phyloP scores from a whole-genome alignment of 2,113 vertebrate species.

The Syngnathus floridae region DNA sequence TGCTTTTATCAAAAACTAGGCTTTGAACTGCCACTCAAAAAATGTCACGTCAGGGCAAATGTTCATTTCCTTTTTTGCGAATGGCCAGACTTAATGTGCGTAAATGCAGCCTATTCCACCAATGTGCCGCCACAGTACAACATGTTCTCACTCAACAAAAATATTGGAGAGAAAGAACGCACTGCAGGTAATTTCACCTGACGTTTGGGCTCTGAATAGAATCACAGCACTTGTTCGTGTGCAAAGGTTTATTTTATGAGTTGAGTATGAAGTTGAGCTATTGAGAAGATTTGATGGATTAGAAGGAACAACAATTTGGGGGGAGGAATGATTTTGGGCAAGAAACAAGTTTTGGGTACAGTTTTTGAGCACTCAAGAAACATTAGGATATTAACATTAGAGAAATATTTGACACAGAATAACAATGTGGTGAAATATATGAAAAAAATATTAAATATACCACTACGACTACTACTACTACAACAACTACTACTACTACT shows the following conservation, averaged over 20 bases:
- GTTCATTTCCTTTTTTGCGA: conserved; percentile 10
- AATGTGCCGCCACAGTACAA: not conserved
- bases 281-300: conserved; percentile 45
- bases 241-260: conserved; percentile 58
- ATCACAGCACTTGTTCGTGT: conserved; percentile 53
- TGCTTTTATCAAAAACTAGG: conserved; percentile 28
- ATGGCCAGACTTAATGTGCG: not conserved
- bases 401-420: too few relatives aligned
- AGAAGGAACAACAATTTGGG: conserved; percentile 38
- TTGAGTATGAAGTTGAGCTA: conserved; percentile 31
- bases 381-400: too few relatives aligned
- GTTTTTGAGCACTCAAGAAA: too few relatives aligned
- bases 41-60: conserved; percentile 16
- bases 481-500: too few relatives aligned
- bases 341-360: not conserved
- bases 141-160: conserved; percentile 6
- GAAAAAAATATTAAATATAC: too few relatives aligned
- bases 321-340: conserved; percentile 3
- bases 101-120: conserved; percentile 18
- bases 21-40: conserved; percentile 36
- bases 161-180: conserved; percentile 32
- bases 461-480: too few relatives aligned
- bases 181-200: conserved; percentile 50
- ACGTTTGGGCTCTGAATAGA: conserved; percentile 48
- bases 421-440: too few relatives aligned